Evolutionary conservation across 1,140 invertebrate species (phyloP).

Genomic region (Epicauta chinensis): DNA sequence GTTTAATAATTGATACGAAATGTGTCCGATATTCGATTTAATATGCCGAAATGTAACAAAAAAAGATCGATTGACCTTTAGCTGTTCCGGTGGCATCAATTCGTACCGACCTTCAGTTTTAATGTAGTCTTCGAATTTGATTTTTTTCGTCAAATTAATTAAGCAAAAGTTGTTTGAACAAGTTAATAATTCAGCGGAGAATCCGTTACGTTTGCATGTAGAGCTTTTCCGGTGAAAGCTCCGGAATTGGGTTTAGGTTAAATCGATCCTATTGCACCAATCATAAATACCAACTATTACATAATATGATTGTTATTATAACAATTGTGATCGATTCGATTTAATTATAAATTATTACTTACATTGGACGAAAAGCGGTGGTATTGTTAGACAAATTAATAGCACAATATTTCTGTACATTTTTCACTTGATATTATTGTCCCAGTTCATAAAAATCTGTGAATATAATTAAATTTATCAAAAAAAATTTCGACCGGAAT

Average conservation of each 20-base stretch:
- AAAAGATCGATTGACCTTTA: too few relatives aligned
- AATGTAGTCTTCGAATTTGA: too few relatives aligned
- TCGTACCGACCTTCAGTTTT: too few relatives aligned
- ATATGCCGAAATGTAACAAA: too few relatives aligned
- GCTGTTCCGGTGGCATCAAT: too few relatives aligned
- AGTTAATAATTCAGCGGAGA: too few relatives aligned
- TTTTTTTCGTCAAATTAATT: not conserved
- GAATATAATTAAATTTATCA: not conserved
- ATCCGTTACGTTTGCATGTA: not conserved
- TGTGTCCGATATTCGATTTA: too few relatives aligned
- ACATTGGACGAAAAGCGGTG: not conserved
- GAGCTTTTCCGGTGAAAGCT: not conserved
- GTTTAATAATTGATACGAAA: too few relatives aligned
- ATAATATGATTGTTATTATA: too few relatives aligned
- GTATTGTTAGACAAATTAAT: not conserved
- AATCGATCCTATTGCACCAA: constrained; percentile 12
- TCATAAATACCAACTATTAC: constrained; percentile 1
- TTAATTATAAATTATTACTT: too few relatives aligned
- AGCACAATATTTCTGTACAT: not conserved
- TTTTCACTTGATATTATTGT: constrained; percentile 4
- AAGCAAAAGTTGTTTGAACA: too few relatives aligned
- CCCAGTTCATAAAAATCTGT: constrained; percentile 14
- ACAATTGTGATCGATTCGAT: too few relatives aligned
- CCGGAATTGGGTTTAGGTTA: constrained; percentile 11
- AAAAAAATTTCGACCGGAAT: constrained; percentile 5